These are phyloP conservation scores for Melanerpes formicivorus DNA, from an alignment of 2,113 vertebrate genomes.

Conservation along the genomic window DNA sequence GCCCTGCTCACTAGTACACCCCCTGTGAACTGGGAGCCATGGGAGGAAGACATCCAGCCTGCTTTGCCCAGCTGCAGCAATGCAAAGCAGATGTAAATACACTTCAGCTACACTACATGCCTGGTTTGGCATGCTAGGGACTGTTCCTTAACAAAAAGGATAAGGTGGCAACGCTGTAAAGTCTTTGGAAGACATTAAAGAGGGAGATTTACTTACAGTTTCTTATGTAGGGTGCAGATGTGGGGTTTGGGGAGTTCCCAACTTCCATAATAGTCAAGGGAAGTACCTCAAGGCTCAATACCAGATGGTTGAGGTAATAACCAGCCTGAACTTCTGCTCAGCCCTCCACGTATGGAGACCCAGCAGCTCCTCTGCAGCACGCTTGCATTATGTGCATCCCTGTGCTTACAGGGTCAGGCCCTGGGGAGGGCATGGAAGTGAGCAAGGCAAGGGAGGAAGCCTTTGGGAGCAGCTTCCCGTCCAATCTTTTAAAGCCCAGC, in stretches of 20 bases:
- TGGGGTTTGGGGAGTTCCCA: background rate
- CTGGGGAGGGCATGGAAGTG: accelerated
- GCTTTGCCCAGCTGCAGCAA: background rate
- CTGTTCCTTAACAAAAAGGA: background rate
- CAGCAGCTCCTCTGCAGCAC: accelerated
- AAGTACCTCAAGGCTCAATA: background rate
- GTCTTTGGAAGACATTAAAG: background rate
- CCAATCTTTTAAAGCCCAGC: background rate
- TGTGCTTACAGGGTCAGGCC: background rate
- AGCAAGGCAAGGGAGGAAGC: background rate
- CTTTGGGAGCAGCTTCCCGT: accelerated
- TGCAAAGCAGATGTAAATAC: background rate
- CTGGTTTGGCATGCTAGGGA: background rate
- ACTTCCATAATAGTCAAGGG: background rate
- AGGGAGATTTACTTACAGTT: background rate
- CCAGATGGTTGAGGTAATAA: accelerated
- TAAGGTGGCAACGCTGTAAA: background rate
- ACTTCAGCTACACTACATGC: background rate
- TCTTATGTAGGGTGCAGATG: background rate
- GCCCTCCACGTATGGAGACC: accelerated
- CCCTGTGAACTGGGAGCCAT: background rate
- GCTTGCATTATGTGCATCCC: background rate
- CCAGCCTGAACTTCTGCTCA: background rate
- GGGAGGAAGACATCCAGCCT: background rate
- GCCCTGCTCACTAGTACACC: background rate